phyloP scores from a whole-genome alignment of 2,888 invertebrate genomes.

The Protophormia terraenovae region DNA sequence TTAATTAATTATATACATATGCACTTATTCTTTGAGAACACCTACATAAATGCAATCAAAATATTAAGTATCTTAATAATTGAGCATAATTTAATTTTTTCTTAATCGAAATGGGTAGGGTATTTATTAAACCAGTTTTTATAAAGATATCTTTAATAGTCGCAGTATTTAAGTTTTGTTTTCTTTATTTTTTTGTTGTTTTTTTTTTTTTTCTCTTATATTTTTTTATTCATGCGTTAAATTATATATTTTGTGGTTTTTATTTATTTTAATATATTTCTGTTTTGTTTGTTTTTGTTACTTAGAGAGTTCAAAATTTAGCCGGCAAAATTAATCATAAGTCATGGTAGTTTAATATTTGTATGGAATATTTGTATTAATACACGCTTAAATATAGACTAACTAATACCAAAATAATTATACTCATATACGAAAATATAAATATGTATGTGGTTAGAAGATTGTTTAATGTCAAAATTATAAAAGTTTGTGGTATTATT shows the following conservation, averaged over 20 bases:
- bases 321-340: not conserved
- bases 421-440: too few relatives aligned
- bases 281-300: not conserved
- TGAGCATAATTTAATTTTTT: too few relatives aligned
- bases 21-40: too few relatives aligned
- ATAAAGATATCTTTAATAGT: not conserved
- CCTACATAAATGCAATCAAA: too few relatives aligned
- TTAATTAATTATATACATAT: too few relatives aligned
- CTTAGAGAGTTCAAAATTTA: not conserved
- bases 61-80: too few relatives aligned
- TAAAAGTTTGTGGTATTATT: too few relatives aligned
- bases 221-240: not conserved
- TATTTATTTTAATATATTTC: not conserved
- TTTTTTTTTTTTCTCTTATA: not conserved
- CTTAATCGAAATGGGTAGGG: too few relatives aligned
- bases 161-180: not conserved
- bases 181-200: not conserved
- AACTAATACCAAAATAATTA: not conserved
- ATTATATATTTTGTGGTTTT: not conserved
- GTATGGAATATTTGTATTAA: too few relatives aligned
- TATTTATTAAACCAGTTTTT: not conserved
- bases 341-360: constrained; percentile 16
- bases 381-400: too few relatives aligned
- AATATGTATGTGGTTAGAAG: not conserved
- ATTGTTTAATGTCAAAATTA: too few relatives aligned